Evolutionary conservation across 2,113 vertebrate genomes (phyloP).

Genomic region (Silurus meridionalis): DNA sequence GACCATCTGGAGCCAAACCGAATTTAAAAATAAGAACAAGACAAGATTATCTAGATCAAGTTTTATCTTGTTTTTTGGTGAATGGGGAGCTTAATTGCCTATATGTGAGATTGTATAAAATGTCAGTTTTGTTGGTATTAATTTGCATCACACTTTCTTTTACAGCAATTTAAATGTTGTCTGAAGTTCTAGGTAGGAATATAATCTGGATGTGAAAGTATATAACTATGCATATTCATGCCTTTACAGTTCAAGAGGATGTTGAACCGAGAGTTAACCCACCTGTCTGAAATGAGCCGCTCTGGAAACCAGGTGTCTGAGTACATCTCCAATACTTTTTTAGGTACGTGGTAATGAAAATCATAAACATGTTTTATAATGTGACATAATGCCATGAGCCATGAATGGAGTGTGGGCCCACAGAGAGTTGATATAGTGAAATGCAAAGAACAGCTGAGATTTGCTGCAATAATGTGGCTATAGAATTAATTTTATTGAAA

Average conservation of each 20-base stretch:
- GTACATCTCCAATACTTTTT: constrained; percentile 96
- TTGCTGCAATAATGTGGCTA: neutral
- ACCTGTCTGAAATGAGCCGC: constrained; percentile 98
- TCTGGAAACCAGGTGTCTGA: constrained; percentile 99
- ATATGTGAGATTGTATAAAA: neutral
- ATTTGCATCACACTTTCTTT: neutral
- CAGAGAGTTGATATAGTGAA: neutral
- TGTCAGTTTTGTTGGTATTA: neutral
- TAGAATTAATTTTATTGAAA: neutral
- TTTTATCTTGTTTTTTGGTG: neutral
- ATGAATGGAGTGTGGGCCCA: neutral
- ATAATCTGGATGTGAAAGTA: neutral
- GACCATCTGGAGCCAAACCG: constrained; percentile 19
- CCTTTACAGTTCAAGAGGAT: constrained; percentile 95
- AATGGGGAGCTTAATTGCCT: neutral
- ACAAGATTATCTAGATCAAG: neutral
- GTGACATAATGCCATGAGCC: neutral
- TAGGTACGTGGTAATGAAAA: constrained; percentile 79
- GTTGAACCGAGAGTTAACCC: constrained; percentile 95
- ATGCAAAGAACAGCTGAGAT: neutral
- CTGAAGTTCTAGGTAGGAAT: neutral
- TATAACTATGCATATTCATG: constrained; percentile 39
- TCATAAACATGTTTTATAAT: constrained; percentile 9
- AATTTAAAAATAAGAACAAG: neutral
- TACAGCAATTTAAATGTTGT: neutral